phyloP scores from a whole-genome alignment of 1,140 invertebrate species.

The Drosophila takahashii region DNA sequence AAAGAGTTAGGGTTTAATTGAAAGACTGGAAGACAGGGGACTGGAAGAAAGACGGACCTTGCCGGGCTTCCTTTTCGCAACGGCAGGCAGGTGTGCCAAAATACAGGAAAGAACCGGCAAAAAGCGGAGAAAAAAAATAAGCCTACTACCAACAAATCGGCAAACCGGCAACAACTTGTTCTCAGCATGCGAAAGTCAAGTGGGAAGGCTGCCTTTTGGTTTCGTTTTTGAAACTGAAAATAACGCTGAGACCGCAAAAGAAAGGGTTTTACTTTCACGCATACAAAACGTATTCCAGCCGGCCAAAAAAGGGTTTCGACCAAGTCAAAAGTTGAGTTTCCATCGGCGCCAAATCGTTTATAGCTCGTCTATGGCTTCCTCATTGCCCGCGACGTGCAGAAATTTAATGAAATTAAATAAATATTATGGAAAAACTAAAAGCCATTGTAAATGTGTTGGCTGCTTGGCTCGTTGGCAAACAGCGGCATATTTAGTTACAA shows the following conservation, averaged over 20 bases:
- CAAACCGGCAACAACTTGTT: constrained; percentile 38
- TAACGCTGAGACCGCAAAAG: constrained; percentile 43
- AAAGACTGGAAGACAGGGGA: constrained; percentile 34
- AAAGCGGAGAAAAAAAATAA: constrained; percentile 31
- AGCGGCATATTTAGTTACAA: constrained; percentile 78
- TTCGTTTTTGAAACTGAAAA: constrained; percentile 69
- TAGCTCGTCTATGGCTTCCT: constrained; percentile 69
- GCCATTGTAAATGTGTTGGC: constrained; percentile 34
- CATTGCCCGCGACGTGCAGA: constrained; percentile 68
- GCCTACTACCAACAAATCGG: constrained; percentile 21
- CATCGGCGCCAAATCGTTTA: constrained; percentile 57
- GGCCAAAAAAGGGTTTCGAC: constrained; percentile 43
- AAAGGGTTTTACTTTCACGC: constrained; percentile 71
- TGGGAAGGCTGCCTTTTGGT: constrained; percentile 33
- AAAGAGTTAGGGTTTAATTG: constrained; percentile 56
- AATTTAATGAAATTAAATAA: constrained; percentile 83
- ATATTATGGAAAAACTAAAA: constrained; percentile 61
- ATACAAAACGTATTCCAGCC: constrained; percentile 31
- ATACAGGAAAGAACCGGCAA: constrained; percentile 50
- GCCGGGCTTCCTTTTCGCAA: constrained; percentile 48
- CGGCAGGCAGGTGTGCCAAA: constrained; percentile 66
- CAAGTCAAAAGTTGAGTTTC: constrained; percentile 65
- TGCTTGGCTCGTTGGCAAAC: constrained; percentile 24
- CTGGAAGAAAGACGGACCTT: constrained; percentile 20
- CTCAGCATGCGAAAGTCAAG: constrained; percentile 46